A percentile compares a stretch with the other conserved stretches of the same genome.
phyloP scores from a whole-genome alignment of 2,797 vertebrate genomes.

The Synaphobranchus kaupii region DNA sequence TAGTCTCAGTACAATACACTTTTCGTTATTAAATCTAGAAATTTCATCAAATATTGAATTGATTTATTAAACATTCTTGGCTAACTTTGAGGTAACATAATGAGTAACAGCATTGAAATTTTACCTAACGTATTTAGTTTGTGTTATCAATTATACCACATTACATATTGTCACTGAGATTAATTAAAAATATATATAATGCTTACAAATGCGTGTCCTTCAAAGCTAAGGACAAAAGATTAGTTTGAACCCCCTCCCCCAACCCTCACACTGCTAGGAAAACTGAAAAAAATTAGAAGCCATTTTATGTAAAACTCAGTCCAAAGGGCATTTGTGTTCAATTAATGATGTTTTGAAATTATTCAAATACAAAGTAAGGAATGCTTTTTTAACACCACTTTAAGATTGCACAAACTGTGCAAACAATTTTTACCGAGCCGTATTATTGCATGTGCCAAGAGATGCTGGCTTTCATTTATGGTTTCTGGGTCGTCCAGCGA shows the following conservation, averaged over 20 bases:
- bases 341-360: not conserved
- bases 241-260: not conserved
- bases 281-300: not conserved
- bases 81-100: too few relatives aligned
- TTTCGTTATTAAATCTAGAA: not conserved
- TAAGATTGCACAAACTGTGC: not conserved
- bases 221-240: not conserved
- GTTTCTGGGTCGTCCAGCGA: not conserved
- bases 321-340: not conserved
- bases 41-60: not conserved
- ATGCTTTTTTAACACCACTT: not conserved
- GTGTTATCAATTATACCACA: too few relatives aligned
- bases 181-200: not conserved
- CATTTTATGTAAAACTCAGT: not conserved
- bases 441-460: not conserved
- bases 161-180: too few relatives aligned
- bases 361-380: not conserved
- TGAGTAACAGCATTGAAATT: too few relatives aligned
- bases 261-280: not conserved
- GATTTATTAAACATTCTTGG: not conserved
- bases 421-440: not conserved
- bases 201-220: not conserved
- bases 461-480: constrained; percentile 18
- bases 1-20: not conserved
- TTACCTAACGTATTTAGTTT: too few relatives aligned